Evolutionary conservation across 2,797 vertebrate species (phyloP).

Genomic region (Macrochelys suwanniensis): DNA sequence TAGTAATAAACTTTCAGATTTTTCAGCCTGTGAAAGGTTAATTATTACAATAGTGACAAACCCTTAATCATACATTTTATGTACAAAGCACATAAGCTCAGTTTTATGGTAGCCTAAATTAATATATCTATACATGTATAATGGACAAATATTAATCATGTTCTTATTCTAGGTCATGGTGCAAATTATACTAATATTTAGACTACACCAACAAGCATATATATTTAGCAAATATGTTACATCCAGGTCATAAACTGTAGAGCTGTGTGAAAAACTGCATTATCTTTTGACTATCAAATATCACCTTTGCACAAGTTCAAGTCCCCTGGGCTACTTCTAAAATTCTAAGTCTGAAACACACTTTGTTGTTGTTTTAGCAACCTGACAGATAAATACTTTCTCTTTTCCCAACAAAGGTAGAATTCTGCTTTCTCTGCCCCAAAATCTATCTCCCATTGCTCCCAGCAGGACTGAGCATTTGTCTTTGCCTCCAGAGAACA

Average conservation of each 20-base stretch:
- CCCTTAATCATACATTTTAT: neutral
- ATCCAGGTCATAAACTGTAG: neutral
- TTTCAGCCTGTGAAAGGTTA: neutral
- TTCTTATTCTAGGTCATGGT: rapidly evolving
- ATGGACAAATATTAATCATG: neutral
- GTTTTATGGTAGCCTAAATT: neutral
- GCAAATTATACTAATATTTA: neutral
- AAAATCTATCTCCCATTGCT: neutral
- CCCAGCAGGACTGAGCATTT: neutral
- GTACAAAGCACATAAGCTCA: neutral
- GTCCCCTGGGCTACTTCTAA: neutral
- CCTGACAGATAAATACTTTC: neutral
- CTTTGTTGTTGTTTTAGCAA: neutral
- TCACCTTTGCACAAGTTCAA: neutral
- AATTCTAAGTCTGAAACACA: rapidly evolving
- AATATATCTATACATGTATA: neutral
- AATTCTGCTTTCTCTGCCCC: neutral
- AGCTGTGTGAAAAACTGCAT: neutral
- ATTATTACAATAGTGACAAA: neutral
- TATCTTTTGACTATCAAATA: neutral
- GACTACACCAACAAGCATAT: rapidly evolving
- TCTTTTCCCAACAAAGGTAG: neutral
- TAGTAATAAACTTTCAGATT: neutral
- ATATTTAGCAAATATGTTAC: neutral
- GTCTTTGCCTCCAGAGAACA: too few species aligned